Evolutionary conservation across 2,113 vertebrate species (phyloP), one percentile per base, ranked within the genome.

Genomic region (Hippopotamus amphibius): DNA sequence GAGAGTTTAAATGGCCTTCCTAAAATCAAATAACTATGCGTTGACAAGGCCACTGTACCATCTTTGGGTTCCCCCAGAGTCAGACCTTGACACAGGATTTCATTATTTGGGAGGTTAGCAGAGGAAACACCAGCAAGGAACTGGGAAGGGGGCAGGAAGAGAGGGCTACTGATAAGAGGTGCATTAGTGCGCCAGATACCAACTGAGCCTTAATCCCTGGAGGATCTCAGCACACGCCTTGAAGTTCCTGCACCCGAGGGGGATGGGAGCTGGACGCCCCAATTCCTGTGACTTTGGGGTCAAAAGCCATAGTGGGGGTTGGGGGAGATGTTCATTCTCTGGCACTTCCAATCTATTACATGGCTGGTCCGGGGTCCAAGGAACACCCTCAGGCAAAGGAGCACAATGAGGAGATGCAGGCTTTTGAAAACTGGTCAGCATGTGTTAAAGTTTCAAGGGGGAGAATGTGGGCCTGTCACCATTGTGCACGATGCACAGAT

Each of bases 391-490:
- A 9, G 71, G 43, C 21, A 63, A 84, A 83, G 9, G 1, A 53
- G 53, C 11, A 1, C 4, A 59, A 6, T 30, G 13, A 59, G 41
- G 46, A 93, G 33, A 55, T 17, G 2, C 4, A 15, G 59, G 37
- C 26, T 66, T 77, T 15, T 57, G 68, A 66, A 87, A 94, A 50
- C 41, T 80, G 80, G 41, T 33, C 41, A 9, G 71, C 26, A 17
- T 57, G 66, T 26, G 46, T n/a, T 19, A 3, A 55, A 33, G 9
- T 61, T 55, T n/a, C 7, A 19, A 93, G 37, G 21, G 26, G 2
- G 0, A 88, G 68, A 6, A 13, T 4, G 8, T 5, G 16, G 30
- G 0, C 19, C 3, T 7, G 17, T 19, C 17, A 22, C 33, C 3
- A 19, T 53, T 53, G 14, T 33, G 72, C 12, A 46, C 37, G 7